These are phyloP conservation scores for Carassius gibelio DNA, from an alignment of 2,113 vertebrate genomes.

Conservation along the genomic window DNA sequence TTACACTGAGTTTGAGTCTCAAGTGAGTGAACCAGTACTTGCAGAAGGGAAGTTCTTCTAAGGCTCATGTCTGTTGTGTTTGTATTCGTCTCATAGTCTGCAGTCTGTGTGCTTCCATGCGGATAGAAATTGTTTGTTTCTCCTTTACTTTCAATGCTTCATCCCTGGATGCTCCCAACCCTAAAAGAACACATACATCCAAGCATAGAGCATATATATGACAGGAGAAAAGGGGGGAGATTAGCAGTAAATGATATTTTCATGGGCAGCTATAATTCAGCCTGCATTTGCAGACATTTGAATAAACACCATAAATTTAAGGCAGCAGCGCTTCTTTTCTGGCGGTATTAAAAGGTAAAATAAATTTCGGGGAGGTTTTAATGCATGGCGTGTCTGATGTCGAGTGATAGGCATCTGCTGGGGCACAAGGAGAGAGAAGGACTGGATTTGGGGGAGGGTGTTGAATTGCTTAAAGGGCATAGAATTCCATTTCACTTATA, in stretches of 20 bases:
- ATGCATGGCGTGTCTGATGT: slow-evolving; percentile 37
- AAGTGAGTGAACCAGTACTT: slow-evolving; percentile 1
- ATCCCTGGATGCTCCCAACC: neutral
- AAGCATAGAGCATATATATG: slow-evolving; percentile 40
- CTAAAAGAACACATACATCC: slow-evolving; percentile 45
- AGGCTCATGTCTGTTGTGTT: neutral
- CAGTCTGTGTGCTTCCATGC: neutral
- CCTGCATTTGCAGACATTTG: slow-evolving; percentile 54
- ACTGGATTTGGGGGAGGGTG: neutral
- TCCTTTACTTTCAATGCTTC: slow-evolving; percentile 12
- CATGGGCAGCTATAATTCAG: slow-evolving; percentile 54
- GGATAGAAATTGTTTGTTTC: slow-evolving; percentile 27
- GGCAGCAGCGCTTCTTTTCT: slow-evolving; percentile 42
- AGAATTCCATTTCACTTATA: slow-evolving; percentile 43
- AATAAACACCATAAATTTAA: slow-evolving; percentile 62
- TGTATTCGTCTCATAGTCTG: neutral
- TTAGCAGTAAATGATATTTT: slow-evolving; percentile 63
- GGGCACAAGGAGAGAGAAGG: neutral
- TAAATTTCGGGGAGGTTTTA: slow-evolving; percentile 51
- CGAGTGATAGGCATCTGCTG: slow-evolving; percentile 39
- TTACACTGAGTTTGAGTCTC: slow-evolving; percentile 34
- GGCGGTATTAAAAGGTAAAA: slow-evolving; percentile 54
- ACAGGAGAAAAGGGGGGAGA: slow-evolving; percentile 46
- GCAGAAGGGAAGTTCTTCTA: neutral
- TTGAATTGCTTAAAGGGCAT: neutral